phyloP scores from a whole-genome alignment of 2,797 vertebrate species.

The Onychomys arenicola region DNA sequence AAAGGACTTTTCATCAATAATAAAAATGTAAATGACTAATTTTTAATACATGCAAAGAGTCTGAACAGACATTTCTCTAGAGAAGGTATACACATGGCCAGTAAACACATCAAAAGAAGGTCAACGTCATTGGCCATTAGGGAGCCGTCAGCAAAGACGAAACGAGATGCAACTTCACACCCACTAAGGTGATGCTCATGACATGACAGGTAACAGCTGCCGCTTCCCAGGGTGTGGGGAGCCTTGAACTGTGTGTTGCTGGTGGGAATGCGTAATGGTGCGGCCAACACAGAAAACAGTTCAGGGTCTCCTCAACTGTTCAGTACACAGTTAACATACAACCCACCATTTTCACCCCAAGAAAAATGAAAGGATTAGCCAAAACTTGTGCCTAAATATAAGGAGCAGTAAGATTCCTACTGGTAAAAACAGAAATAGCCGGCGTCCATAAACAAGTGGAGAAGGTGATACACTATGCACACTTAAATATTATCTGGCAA shows the following conservation, averaged over 20 bases:
- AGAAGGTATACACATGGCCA: constrained; percentile 24
- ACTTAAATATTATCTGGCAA: background rate
- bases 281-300: background rate
- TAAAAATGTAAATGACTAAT: constrained; percentile 40
- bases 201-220: background rate
- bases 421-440: background rate
- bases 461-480: background rate
- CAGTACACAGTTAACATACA: background rate
- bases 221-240: background rate
- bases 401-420: background rate
- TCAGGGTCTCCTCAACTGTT: constrained; percentile 10
- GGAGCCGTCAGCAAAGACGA: constrained; percentile 6
- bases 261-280: background rate
- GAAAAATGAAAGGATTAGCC: constrained; percentile 44
- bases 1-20: constrained; percentile 37
- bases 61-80: constrained; percentile 53
- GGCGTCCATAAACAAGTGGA: background rate
- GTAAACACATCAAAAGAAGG: constrained; percentile 32
- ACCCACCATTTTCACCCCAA: constrained; percentile 8
- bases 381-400: constrained; percentile 21
- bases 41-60: constrained; percentile 49
- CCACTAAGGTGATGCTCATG: background rate
- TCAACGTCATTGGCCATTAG: background rate
- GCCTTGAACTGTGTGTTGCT: background rate
- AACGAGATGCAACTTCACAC: background rate